A percentile compares a stretch with the other conserved stretches of the same genome.
Conservation (phyloP, 2,113 vertebrate genomes). For the Pogona vitticeps region DNA sequence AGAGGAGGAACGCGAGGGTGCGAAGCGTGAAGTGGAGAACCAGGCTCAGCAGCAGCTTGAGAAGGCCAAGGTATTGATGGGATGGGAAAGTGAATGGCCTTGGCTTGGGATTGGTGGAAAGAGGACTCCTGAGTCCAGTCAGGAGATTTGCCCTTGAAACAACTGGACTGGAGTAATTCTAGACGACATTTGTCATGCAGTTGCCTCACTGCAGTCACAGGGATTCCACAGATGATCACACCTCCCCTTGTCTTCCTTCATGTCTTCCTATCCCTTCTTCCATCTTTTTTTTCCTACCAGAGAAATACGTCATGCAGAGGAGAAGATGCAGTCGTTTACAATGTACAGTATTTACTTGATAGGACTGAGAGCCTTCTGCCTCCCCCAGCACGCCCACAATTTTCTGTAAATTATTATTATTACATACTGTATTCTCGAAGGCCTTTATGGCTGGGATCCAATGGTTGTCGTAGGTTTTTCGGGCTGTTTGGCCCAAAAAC, state of each 20-base stretch:
- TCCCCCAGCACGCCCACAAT: too few species aligned
- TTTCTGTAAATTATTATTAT: too few species aligned
- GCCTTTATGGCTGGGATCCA: too few species aligned
- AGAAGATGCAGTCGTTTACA: neutral
- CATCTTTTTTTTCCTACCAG: neutral
- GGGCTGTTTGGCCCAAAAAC: too few species aligned
- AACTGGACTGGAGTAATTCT: neutral
- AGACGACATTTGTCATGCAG: neutral
- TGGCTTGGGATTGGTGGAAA: neutral
- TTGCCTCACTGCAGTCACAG: neutral
- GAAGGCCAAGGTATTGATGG: constrained; percentile 88
- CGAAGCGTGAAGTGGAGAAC: constrained; percentile 94
- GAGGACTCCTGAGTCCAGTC: accelerated
- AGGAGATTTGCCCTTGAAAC: neutral
- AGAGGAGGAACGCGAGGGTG: constrained; percentile 95
- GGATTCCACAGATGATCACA: neutral
- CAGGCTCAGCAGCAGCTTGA: constrained; percentile 96
- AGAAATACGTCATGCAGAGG: neutral
- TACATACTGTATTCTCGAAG: too few species aligned
- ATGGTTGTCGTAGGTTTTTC: too few species aligned
- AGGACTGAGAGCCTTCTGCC: neutral
- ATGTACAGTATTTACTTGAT: neutral
- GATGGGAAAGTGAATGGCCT: neutral
- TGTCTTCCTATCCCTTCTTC: neutral
- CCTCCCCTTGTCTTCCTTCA: neutral